Evolutionary conservation across 2,113 vertebrate species (phyloP).

Genomic region (Pluvianellus socialis): DNA sequence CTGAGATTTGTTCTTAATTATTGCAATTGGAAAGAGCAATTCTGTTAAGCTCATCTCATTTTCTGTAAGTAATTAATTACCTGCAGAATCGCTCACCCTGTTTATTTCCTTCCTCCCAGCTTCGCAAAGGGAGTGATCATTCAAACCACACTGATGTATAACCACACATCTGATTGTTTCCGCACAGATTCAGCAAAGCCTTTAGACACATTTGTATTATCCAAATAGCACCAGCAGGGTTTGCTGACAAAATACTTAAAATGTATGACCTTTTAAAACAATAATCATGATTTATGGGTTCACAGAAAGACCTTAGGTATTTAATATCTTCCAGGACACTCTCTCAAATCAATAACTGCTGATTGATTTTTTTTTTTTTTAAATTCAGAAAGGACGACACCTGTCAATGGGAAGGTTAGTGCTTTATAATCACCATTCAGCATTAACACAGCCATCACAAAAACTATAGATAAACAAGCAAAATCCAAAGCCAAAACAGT

Average conservation of each 20-base stretch:
- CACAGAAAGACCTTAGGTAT: constrained; percentile 23
- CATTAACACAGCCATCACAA: constrained; percentile 74
- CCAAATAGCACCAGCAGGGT: neutral
- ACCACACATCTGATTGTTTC: constrained; percentile 36
- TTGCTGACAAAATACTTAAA: constrained; percentile 41
- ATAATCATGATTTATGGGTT: constrained; percentile 49
- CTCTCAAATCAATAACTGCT: constrained; percentile 44
- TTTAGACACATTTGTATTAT: neutral
- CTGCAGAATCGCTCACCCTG: constrained; percentile 1
- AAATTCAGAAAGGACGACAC: neutral
- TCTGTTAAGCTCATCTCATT: constrained; percentile 34
- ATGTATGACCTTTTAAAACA: constrained; percentile 56
- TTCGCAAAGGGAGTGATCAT: constrained; percentile 27
- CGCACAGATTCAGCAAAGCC: neutral
- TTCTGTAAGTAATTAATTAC: constrained; percentile 45
- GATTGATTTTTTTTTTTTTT: neutral
- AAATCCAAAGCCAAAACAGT: constrained; percentile 42
- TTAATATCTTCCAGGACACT: constrained; percentile 47
- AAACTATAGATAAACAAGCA: constrained; percentile 71
- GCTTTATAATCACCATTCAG: constrained; percentile 74
- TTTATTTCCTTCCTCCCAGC: constrained; percentile 35
- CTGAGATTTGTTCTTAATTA: constrained; percentile 4
- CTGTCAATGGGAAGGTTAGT: constrained; percentile 19
- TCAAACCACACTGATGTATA: constrained; percentile 14
- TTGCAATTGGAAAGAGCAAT: constrained; percentile 17